phyloP scores from a whole-genome alignment of 2,113 vertebrate genomes.

The Pygathrix nemaeus region DNA sequence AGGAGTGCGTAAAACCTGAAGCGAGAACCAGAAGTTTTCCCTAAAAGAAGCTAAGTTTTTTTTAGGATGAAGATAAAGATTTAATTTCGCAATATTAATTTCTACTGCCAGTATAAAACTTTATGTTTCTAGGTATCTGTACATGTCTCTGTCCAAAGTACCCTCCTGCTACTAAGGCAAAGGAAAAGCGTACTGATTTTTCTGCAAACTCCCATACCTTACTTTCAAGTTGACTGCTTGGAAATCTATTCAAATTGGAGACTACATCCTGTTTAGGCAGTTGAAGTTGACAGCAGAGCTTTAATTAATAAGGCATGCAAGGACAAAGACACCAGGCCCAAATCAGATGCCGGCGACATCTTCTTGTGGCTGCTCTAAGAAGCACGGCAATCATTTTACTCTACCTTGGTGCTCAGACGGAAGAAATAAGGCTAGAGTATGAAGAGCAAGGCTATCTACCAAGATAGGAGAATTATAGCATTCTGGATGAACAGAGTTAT shows the following conservation, averaged over 20 bases:
- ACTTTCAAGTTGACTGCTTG: neutral
- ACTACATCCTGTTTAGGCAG: neutral
- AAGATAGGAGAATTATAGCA: neutral
- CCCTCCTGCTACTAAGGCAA: neutral
- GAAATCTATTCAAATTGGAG: slow-evolving; percentile 11
- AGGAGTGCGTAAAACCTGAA: neutral
- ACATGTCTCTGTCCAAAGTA: neutral
- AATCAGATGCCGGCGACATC: neutral
- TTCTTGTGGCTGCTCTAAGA: neutral
- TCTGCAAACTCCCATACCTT: neutral
- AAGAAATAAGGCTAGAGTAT: neutral
- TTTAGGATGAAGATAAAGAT: neutral
- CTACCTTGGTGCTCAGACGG: neutral
- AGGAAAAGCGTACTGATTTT: neutral
- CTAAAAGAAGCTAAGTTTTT: neutral
- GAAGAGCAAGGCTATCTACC: neutral
- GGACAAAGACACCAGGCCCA: neutral
- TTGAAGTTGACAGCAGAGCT: neutral
- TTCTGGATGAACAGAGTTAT: neutral
- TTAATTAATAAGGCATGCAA: slow-evolving; percentile 28
- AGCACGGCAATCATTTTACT: neutral
- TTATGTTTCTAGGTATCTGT: neutral
- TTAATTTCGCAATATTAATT: neutral
- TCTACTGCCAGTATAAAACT: neutral
- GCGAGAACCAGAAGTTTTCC: neutral